Percentiles rank a stretch among this genome's conserved stretches.
phyloP scores from a whole-genome alignment of 2,888 invertebrate genomes.

The Aphrophora alni region DNA sequence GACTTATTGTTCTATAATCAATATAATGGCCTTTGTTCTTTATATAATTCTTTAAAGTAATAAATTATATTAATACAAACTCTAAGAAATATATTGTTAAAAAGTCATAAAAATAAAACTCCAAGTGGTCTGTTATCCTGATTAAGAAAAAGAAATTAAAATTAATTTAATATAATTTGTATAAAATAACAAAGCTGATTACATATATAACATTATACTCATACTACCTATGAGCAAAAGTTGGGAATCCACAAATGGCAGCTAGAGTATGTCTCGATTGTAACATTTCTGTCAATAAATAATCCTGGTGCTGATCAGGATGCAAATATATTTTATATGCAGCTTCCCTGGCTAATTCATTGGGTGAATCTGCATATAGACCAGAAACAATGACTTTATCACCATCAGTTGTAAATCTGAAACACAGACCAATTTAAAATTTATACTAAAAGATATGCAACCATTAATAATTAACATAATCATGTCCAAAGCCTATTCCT shows the following conservation, averaged over 20 bases:
- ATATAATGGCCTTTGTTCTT: too few relatives aligned
- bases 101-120: too few relatives aligned
- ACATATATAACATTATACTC: background rate
- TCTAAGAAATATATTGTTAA: too few relatives aligned
- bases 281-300: slow-evolving; percentile 74
- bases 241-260: slow-evolving; percentile 83
- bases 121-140: too few relatives aligned
- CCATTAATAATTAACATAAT: background rate
- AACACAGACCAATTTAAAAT: slow-evolving; percentile 22
- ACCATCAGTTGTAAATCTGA: slow-evolving; percentile 69
- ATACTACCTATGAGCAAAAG: slow-evolving; percentile 80
- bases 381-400: slow-evolving; percentile 79
- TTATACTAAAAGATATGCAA: background rate
- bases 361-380: slow-evolving; percentile 82
- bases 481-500: background rate
- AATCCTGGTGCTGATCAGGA: slow-evolving; percentile 78
- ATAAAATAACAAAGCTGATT: background rate
- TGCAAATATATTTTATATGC: slow-evolving; percentile 86
- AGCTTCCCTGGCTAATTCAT: slow-evolving; percentile 81
- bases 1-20: too few relatives aligned
- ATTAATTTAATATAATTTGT: background rate
- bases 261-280: slow-evolving; percentile 81
- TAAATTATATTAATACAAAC: too few relatives aligned
- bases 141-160: too few relatives aligned
- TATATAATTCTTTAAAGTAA: too few relatives aligned